A percentile compares a stretch with the other conserved stretches of the same genome.
Conservation (phyloP, 1,140 invertebrate genomes). For the Drosophila subobscura region DNA sequence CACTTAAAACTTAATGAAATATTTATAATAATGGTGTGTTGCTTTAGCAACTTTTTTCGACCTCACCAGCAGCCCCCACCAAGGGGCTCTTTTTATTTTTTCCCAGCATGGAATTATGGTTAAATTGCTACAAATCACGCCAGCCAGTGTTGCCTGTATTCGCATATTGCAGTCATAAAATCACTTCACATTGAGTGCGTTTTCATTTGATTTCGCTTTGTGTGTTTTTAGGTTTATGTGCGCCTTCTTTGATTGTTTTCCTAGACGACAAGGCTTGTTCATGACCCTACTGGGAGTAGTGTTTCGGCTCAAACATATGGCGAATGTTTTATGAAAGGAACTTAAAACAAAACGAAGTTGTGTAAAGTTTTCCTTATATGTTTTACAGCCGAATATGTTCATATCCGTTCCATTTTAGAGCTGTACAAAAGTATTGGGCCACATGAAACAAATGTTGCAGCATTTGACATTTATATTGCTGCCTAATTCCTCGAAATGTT, state of each 20-base stretch:
- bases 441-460: neutral
- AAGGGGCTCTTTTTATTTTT: constrained; percentile 8
- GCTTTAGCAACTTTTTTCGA: constrained; percentile 54
- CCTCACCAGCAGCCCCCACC: constrained; percentile 28
- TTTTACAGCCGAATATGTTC: too few relatives aligned
- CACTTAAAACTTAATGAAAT: constrained; percentile 81
- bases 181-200: constrained; percentile 39
- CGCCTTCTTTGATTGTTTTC: constrained; percentile 15
- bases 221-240: constrained; percentile 37
- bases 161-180: constrained; percentile 62
- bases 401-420: neutral
- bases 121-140: constrained; percentile 76
- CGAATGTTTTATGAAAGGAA: neutral
- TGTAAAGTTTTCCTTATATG: too few relatives aligned
- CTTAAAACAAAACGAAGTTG: neutral
- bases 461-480: neutral
- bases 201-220: constrained; percentile 33
- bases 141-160: constrained; percentile 48
- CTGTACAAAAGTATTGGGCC: neutral
- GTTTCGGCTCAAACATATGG: constrained; percentile 30
- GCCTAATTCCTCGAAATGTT: neutral
- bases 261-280: constrained; percentile 7
- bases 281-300: neutral
- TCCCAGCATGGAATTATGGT: constrained; percentile 49
- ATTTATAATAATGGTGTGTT: constrained; percentile 74